Evolutionary conservation across 2,113 vertebrate genomes (phyloP).

Genomic region (Cavia porcellus): DNA sequence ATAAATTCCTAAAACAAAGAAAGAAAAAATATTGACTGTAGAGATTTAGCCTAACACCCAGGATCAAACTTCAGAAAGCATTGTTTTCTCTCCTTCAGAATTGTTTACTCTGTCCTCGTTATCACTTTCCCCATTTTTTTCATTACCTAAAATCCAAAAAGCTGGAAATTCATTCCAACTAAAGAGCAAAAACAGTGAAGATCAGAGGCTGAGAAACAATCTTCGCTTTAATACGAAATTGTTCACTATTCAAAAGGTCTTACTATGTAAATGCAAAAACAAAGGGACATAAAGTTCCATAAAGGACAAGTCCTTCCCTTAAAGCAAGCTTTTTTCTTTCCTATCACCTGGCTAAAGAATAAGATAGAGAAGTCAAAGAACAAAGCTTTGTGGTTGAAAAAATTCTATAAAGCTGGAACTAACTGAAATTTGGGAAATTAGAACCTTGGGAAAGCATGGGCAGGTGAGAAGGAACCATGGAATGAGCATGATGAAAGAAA

Average conservation of each 20-base stretch:
- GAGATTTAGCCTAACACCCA: neutral
- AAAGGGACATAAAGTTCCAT: neutral
- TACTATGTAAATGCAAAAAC: neutral
- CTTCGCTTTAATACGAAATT: slow-evolving; percentile 33
- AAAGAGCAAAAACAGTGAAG: neutral
- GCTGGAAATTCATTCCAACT: slow-evolving; percentile 49
- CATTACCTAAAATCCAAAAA: neutral
- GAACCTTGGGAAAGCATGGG: neutral
- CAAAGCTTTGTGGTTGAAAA: neutral
- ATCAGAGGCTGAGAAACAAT: neutral
- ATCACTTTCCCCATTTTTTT: neutral
- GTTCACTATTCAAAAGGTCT: neutral
- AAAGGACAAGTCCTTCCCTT: neutral
- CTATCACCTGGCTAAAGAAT: slow-evolving; percentile 17
- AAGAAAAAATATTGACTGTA: neutral
- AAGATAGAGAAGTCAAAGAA: neutral
- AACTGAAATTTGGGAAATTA: neutral
- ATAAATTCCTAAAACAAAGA: neutral
- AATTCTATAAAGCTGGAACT: neutral
- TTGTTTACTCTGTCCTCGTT: neutral
- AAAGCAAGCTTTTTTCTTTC: neutral
- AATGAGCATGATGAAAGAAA: neutral
- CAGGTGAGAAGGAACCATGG: neutral
- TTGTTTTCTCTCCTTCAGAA: neutral
- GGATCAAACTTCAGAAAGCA: neutral